Evolutionary conservation across 2,888 invertebrate species (phyloP), one percentile per base, ranked within the genome.

Genomic region (Ophion slaviceki): DNA sequence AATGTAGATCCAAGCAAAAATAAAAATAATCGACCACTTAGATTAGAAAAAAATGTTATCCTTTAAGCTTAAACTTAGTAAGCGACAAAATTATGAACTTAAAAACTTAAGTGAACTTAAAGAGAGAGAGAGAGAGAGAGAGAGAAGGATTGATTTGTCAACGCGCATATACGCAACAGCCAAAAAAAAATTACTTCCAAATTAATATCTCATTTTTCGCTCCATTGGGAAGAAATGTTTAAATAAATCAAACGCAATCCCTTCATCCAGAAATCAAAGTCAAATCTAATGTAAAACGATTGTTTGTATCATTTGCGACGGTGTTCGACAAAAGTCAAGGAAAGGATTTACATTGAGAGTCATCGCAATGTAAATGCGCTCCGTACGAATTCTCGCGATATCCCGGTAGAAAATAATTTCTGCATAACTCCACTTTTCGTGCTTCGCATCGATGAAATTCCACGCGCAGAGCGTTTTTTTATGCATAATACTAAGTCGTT

Each of bases 61-160:
- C 24, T 24, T 24, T 24, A 24, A 24, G 2, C 24, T 24, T 24
- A 24, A 24, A 24, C 24, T 24, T 24, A 24, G 24, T 1, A 24
- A 24, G 24, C 24, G 24, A 24, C 24, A 24, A 24, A 24, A 24
- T 2, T 1, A 24, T 24, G 24, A 24, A 24, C 24, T 24, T 24
- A 24, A 24, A 24, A 24, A 24, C 24, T 24, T 24, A 24, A 24
- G 24, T 24, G 24, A 24, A 24, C 24, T 24, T 24, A 24, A 24
- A 36, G 2, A 53, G 47, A 17, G 36, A 81, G 64, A 67, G 17
- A 36, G 24, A 57, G 62, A 53, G 59, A 75, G 24, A 72, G 67
- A 64, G 32, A 66, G 40, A 36, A 2, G n/a, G 59, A 40, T 59
- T 40, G 36, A 36, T n/a, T 64, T 62, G 14, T 66, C 32, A 28